phyloP scores from a whole-genome alignment of 2,113 vertebrate genomes.

The Pteropus alecto region DNA sequence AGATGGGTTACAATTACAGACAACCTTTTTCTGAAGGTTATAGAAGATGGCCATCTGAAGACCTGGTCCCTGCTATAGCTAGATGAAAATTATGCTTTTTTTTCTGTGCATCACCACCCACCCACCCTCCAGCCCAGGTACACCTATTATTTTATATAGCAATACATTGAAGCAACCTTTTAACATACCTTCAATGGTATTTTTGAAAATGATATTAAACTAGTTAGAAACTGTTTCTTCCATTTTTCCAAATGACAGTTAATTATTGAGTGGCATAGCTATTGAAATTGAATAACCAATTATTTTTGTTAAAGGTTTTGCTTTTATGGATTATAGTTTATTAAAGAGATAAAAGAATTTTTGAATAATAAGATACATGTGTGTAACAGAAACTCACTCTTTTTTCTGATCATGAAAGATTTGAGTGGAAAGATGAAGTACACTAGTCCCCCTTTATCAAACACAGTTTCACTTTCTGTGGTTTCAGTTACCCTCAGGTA shows the following conservation, averaged over 20 bases:
- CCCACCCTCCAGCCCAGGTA: background rate
- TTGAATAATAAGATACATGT: conserved; percentile 2
- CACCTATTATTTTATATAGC: background rate
- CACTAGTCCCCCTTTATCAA: background rate
- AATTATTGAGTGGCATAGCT: background rate
- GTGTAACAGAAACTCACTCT: background rate
- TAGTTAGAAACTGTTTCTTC: background rate
- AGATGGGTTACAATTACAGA: background rate
- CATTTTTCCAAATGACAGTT: background rate
- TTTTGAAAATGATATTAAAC: conserved; percentile 6
- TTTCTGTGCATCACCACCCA: background rate
- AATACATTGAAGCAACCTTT: background rate
- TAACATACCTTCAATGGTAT: background rate
- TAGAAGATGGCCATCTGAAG: background rate
- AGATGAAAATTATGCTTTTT: background rate
- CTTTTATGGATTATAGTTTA: background rate
- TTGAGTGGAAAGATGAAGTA: conserved; percentile 13
- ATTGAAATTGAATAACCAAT: background rate
- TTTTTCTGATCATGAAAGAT: background rate
- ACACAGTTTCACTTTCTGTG: background rate
- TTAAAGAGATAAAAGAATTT: conserved; percentile 1
- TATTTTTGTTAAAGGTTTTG: conserved; percentile 30
- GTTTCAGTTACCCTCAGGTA: background rate
- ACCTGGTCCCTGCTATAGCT: background rate
- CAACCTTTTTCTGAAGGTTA: background rate